Conservation (phyloP, 2,797 vertebrate genomes). For the Salmo trutta region DNA sequence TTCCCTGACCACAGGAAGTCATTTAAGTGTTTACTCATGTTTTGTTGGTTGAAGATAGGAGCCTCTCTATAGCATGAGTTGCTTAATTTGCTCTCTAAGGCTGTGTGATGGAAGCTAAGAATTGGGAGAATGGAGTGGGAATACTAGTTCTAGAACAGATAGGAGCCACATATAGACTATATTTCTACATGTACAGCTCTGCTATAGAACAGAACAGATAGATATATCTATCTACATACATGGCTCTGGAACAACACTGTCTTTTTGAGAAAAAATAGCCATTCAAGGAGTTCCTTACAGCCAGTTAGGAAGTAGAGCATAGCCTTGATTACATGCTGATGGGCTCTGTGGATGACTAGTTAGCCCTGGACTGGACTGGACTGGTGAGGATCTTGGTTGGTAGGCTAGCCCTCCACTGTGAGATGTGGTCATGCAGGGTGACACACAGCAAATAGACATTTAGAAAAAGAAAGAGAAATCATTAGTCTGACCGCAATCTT, state of each 20-base stretch:
- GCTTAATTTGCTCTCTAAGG: not conserved
- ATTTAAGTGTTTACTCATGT: constrained; percentile 10
- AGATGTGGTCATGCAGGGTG: not conserved
- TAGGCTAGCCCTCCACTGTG: not conserved
- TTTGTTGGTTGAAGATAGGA: constrained; percentile 4
- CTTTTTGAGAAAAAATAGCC: no score
- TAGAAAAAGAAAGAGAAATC: not conserved
- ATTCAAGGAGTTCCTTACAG: no score
- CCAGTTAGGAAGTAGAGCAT: not conserved
- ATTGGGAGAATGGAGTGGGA: not conserved
- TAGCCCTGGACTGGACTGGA: no score
- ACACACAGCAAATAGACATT: no score
- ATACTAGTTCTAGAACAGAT: no score
- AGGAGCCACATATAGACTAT: no score
- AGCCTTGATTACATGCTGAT: not conserved
- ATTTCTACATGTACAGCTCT: no score
- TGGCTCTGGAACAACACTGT: no score
- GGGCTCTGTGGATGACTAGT: no score
- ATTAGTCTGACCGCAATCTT: not conserved
- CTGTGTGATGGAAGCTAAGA: not conserved
- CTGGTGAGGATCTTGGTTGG: no score
- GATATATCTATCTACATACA: no score
- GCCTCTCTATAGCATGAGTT: constrained; percentile 1
- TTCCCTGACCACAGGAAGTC: constrained; percentile 22
- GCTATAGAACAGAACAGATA: no score